These are phyloP conservation scores for Horisme vitalbata DNA, from an alignment of 2,888 invertebrate species.

Conservation along the genomic window DNA sequence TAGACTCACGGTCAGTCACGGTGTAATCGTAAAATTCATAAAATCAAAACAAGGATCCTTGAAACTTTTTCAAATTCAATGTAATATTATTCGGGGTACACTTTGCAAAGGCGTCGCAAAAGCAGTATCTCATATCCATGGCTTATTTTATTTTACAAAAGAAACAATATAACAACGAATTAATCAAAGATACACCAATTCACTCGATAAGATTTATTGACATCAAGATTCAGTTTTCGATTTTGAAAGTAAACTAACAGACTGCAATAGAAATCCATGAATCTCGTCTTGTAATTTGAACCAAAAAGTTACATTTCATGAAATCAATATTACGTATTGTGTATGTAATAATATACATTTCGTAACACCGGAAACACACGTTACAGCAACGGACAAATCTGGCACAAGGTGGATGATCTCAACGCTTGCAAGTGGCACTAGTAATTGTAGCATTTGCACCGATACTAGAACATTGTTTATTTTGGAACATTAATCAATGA, in stretches of 20 bases:
- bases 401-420: conserved; percentile 68
- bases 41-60: no score
- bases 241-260: neutral
- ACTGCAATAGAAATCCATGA: conserved; percentile 17
- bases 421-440: conserved; percentile 33
- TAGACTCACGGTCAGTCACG: no score
- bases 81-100: no score
- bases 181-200: no score
- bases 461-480: conserved; percentile 53
- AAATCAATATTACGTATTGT: conserved; percentile 21
- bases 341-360: conserved; percentile 39
- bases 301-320: conserved; percentile 23
- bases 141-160: no score
- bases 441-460: conserved; percentile 54
- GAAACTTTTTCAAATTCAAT: no score
- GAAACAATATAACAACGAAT: no score
- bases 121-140: no score
- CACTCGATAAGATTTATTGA: no score
- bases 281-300: conserved; percentile 19
- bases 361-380: conserved; percentile 44
- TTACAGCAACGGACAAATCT: conserved; percentile 39
- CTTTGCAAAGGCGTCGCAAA: no score
- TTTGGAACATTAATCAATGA: conserved; percentile 46
- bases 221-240: neutral
- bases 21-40: no score